These are phyloP conservation scores for Zhengitettix transpicula DNA, from an alignment of 2,888 invertebrate species.

Conservation along the genomic window DNA sequence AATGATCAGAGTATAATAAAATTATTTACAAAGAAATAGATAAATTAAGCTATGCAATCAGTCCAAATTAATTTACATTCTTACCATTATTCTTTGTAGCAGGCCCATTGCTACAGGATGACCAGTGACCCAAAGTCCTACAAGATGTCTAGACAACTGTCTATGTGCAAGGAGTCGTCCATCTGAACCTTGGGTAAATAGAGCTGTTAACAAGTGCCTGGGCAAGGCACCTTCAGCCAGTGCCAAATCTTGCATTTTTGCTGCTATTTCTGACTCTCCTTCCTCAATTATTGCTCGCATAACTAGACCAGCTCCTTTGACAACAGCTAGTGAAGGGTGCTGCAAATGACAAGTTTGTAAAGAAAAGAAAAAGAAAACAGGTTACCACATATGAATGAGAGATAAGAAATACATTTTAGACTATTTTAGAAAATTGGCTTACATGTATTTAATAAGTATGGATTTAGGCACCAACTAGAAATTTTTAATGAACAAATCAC, in stretches of 20 bases:
- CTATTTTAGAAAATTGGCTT: too few relatives aligned
- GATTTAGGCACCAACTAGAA: too few relatives aligned
- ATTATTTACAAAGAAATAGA: too few relatives aligned
- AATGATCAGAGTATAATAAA: too few relatives aligned
- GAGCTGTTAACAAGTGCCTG: conserved; percentile 74
- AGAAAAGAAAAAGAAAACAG: conserved; percentile 1
- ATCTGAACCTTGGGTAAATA: conserved; percentile 69
- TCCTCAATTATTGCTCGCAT: conserved; percentile 97
- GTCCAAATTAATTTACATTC: too few relatives aligned
- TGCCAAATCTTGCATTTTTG: conserved; percentile 89
- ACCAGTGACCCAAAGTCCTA: conserved; percentile 91
- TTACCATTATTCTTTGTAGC: conserved; percentile 58
- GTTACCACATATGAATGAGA: too few relatives aligned
- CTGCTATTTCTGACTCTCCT: conserved; percentile 78
- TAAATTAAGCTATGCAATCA: too few relatives aligned
- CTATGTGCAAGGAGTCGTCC: conserved; percentile 70
- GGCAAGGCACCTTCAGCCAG: conserved; percentile 93
- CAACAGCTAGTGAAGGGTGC: conserved; percentile 94
- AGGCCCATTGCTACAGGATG: conserved; percentile 81
- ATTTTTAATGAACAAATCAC: too few relatives aligned
- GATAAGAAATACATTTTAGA: too few relatives aligned
- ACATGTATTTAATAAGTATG: too few relatives aligned
- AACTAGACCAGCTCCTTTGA: conserved; percentile 94
- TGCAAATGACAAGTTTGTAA: conserved; percentile 22
- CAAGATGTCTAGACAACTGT: conserved; percentile 84